A percentile compares a stretch with the other conserved stretches of the same genome.
Evolutionary conservation across 2,113 vertebrate species (phyloP).

Genomic region (Hyaena hyaena): DNA sequence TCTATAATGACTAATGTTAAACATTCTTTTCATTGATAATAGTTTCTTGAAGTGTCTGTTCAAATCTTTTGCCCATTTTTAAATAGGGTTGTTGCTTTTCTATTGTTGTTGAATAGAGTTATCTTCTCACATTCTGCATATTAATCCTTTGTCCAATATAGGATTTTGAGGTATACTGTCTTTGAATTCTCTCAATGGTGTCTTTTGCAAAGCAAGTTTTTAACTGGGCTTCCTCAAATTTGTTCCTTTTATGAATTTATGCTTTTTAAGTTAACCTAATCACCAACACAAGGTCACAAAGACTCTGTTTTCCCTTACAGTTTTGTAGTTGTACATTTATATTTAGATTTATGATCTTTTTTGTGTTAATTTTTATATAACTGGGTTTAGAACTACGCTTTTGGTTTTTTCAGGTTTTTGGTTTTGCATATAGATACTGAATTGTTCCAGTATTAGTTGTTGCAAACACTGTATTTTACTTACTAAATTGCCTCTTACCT

Average conservation of each 20-base stretch:
- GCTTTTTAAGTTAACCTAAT: neutral
- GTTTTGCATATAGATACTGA: neutral
- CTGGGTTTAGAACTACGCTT: neutral
- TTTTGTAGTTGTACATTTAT: neutral
- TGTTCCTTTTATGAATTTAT: conserved; percentile 33
- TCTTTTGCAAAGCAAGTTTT: neutral
- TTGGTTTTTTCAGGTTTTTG: neutral
- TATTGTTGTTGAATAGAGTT: neutral
- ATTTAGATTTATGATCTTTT: neutral
- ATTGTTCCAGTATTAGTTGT: neutral
- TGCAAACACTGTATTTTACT: neutral
- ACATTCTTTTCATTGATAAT: neutral
- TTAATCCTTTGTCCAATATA: neutral
- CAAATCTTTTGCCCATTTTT: neutral
- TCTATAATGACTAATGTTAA: neutral
- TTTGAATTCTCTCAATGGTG: neutral
- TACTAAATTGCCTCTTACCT: neutral
- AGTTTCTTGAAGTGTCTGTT: neutral
- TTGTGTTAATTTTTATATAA: neutral
- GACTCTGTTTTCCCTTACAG: neutral
- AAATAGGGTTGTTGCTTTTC: neutral
- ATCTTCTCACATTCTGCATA: neutral
- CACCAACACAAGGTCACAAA: neutral
- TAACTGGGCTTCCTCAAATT: neutral
- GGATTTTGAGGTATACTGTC: neutral